These are phyloP conservation scores for Trichoplusia ni DNA, from an alignment of 1,140 invertebrate species.

Conservation along the genomic window DNA sequence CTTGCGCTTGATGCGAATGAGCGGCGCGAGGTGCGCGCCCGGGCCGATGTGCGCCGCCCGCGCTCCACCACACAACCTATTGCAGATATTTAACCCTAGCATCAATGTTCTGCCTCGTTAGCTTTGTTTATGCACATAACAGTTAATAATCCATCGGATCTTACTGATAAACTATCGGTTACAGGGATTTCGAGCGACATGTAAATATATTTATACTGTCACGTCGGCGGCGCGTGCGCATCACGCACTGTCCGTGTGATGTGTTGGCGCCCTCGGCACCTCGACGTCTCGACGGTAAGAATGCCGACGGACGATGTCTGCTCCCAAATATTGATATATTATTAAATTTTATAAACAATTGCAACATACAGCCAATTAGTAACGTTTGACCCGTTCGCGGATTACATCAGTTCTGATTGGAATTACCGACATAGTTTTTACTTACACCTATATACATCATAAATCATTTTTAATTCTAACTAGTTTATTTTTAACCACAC, in stretches of 20 bases:
- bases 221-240: conserved; percentile 58
- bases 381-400: too few species aligned
- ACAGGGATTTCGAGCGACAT: conserved; percentile 35
- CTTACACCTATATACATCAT: too few species aligned
- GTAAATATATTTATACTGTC: conserved; percentile 58
- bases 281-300: conserved; percentile 32
- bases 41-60: conserved; percentile 23
- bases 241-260: conserved; percentile 60
- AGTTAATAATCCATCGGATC: conserved; percentile 55
- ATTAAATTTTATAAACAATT: conserved; percentile 9
- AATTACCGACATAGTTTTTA: too few species aligned
- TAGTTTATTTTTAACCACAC: too few species aligned
- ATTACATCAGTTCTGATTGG: too few species aligned
- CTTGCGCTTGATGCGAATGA: conserved; percentile 64
- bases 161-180: conserved; percentile 49
- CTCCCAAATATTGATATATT: conserved; percentile 28
- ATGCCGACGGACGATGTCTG: conserved; percentile 40
- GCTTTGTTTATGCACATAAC: conserved; percentile 54
- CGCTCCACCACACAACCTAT: conserved; percentile 50
- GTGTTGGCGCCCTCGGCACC: conserved; percentile 51
- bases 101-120: conserved; percentile 50
- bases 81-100: conserved; percentile 55
- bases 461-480: too few species aligned
- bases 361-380: not conserved
- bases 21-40: conserved; percentile 33